Base-by-base conservation (phyloP, 2,888 invertebrate species). In the Phasia obesa region DNA sequence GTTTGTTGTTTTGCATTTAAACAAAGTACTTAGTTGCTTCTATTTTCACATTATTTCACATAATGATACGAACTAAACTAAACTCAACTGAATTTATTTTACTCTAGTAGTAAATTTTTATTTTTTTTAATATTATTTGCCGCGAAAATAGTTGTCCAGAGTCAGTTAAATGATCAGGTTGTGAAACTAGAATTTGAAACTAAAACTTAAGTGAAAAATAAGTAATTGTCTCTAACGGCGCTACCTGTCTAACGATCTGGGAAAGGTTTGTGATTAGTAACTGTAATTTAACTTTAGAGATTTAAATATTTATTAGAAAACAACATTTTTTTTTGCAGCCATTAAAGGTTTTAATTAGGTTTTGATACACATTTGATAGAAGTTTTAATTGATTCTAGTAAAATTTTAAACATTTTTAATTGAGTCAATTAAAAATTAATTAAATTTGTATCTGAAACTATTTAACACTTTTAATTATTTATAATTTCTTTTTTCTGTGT, bases 101-200 rank as follows among this genome's bases (percentile, higher is more conserved):
- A 3, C 38, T 3, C 15, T 13, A 15, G 11, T 42, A 51, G 13
- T 19, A 49, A 55, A 62, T 64, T 38, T 55, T 4, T 38, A 21
- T 23, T 23, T 64, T 73, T 60, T 51, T 59, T 38, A 49, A 55
- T 70, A 51, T 77, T 47, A 35, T 77, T 77, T 53, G 53, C 25
- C 60, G 51, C 13, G 53, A 70, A 83, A 79, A 70, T 76, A 83
- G 83, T 83, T 62, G 71, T 35, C 35, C 60, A 60, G 47, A 71
- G 83, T 75, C 79, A 60, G 71, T 31, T 71, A 59, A 42, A 49
- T 67, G 79, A 75, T 83, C 59, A 60, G 75, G 70, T 79, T 79
- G 79, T 79, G 38, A 67, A 67, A 59, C 35, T 59, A 38, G 49
- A 57, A 35, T 57, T 44, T 4, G n/a, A 44, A 64, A 35, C 5